These are phyloP conservation scores for Zosterops japonicus DNA, from an alignment of 2,113 vertebrate species.

Conservation along the genomic window DNA sequence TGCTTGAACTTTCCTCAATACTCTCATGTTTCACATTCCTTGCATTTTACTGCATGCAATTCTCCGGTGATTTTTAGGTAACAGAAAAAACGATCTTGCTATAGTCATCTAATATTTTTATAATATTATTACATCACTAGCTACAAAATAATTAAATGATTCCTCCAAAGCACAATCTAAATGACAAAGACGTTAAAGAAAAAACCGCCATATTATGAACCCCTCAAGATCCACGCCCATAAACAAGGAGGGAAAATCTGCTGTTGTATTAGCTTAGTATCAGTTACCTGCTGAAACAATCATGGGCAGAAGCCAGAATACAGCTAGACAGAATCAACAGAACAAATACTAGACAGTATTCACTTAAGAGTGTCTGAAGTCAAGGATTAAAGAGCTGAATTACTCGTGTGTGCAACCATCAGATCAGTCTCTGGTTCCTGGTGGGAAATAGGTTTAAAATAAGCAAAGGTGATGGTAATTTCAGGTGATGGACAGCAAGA, in stretches of 20 bases:
- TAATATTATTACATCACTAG: not conserved
- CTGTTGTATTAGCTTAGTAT: not conserved
- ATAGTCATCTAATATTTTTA: not conserved
- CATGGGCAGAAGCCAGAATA: not conserved
- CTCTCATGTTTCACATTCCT: not conserved
- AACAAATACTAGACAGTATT: not conserved
- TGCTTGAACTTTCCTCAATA: not conserved
- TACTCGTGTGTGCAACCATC: not conserved
- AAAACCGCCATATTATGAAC: not conserved
- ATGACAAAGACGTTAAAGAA: not conserved
- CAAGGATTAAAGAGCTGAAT: not conserved
- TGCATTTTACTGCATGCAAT: not conserved
- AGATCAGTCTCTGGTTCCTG: not conserved
- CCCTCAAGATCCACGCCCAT: not conserved
- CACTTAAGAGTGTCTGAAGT: not conserved
- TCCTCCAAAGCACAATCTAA: not conserved
- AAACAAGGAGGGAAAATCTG: not conserved
- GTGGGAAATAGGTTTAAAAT: not conserved
- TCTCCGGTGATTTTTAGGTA: not conserved
- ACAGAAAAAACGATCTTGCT: not conserved
- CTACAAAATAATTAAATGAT: not conserved
- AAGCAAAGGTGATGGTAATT: not conserved
- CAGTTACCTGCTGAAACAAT: not conserved
- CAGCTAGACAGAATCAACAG: not conserved
- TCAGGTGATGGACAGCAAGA: not conserved